These are phyloP conservation scores for Spisula subtruncata DNA, from an alignment of 2,888 invertebrate species.

Conservation along the genomic window DNA sequence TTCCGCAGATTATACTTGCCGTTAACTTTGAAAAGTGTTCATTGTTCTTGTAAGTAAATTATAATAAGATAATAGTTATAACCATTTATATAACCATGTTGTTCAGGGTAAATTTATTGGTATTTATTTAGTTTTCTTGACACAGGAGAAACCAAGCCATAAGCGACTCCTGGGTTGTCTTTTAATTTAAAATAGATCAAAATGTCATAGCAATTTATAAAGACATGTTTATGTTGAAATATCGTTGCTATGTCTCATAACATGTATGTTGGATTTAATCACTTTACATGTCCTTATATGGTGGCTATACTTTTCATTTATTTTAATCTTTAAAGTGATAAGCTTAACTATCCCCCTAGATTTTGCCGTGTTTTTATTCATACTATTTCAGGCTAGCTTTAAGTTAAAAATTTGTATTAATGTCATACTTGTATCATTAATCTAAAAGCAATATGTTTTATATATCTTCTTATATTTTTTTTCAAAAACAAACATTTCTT, in stretches of 20 bases:
- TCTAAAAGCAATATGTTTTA: constrained; percentile 14
- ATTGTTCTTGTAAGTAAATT: too few species aligned
- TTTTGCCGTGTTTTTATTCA: background rate
- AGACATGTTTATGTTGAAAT: too few species aligned
- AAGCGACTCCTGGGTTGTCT: background rate
- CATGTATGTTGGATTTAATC: too few species aligned
- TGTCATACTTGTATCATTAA: background rate
- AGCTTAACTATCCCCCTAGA: background rate
- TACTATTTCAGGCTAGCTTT: background rate
- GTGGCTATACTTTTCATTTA: background rate
- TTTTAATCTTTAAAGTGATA: background rate
- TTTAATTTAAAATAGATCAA: background rate
- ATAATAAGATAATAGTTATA: too few species aligned
- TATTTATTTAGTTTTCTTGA: background rate
- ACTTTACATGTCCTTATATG: background rate
- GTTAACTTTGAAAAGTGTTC: background rate
- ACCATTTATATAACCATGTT: background rate
- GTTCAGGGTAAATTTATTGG: background rate
- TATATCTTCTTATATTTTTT: background rate
- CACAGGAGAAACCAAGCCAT: background rate
- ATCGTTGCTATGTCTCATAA: too few species aligned
- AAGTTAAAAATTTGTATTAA: background rate
- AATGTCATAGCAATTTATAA: background rate
- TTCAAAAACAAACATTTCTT: too few species aligned
- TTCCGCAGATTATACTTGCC: background rate